Conservation (phyloP, 2,888 invertebrate species). For the Drosophila cracens region DNA sequence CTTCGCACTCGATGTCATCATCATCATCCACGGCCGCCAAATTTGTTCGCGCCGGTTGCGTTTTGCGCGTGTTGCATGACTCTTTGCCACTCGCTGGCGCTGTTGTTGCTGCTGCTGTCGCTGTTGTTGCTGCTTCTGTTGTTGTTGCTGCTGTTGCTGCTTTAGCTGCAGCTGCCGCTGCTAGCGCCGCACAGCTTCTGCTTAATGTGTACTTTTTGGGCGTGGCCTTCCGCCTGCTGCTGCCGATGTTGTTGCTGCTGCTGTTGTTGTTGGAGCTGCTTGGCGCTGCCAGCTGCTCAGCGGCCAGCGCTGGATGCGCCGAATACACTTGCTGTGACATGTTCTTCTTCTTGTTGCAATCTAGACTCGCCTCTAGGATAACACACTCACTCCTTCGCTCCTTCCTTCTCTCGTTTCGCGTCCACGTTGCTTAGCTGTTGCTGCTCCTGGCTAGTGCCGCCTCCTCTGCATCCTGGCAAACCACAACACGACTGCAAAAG, state of each 20-base stretch:
- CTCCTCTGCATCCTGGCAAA: conserved; percentile 67
- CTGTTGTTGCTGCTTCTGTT: conserved; percentile 15
- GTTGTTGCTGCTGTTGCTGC: conserved; percentile 19
- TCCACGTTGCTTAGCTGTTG: conserved; percentile 10
- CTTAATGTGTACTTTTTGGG: conserved; percentile 67
- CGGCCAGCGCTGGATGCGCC: conserved; percentile 83
- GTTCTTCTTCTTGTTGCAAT: conserved; percentile 20
- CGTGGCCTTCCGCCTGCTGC: conserved; percentile 70
- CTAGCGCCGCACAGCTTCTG: conserved; percentile 63
- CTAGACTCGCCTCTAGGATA: conserved; percentile 19
- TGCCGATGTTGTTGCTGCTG: conserved; percentile 31
- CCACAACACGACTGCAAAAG: conserved; percentile 47
- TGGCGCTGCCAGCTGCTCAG: conserved; percentile 77
- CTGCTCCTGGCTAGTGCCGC: conserved; percentile 53
- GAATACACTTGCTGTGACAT: conserved; percentile 83
- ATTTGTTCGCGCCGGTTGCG: conserved; percentile 65
- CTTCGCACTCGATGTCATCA: conserved; percentile 69
- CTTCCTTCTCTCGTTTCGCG: conserved; percentile 2
- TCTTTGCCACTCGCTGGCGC: conserved; percentile 18
- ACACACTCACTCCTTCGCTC: conserved; percentile 9
- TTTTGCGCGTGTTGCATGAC: conserved; percentile 49
- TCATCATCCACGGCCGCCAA: conserved; percentile 72
- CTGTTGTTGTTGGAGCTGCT: conserved; percentile 48
- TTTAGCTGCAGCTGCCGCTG: conserved; percentile 22
- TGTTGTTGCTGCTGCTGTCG: conserved; percentile 12